Conservation (phyloP, 2,888 invertebrate genomes). For the Thymelicus sylvestris region DNA sequence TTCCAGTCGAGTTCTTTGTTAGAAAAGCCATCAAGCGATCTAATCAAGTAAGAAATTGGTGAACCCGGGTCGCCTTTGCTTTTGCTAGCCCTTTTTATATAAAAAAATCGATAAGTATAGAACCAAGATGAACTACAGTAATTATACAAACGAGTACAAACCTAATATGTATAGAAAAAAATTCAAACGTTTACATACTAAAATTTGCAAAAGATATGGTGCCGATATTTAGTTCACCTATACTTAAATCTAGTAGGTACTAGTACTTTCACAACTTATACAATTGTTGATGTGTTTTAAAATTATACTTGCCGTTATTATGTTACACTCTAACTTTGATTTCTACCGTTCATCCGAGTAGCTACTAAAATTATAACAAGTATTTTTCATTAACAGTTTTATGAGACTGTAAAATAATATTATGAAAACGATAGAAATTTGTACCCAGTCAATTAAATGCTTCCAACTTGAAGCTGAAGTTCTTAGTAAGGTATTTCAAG, state of each 20-base stretch:
- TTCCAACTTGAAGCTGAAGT: background rate
- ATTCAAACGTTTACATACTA: background rate
- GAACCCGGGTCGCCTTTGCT: conserved; percentile 53
- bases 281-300: no score
- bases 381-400: background rate
- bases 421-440: background rate
- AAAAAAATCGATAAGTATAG: background rate
- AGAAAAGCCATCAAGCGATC: conserved; percentile 75
- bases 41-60: conserved; percentile 83
- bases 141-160: no score
- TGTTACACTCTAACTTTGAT: no score
- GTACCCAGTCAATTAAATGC: background rate
- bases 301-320: no score
- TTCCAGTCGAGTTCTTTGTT: conserved; percentile 64
- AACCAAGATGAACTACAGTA: background rate
- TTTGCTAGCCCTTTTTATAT: conserved; percentile 13
- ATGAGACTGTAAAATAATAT: background rate
- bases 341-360: background rate
- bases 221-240: no score
- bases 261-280: no score
- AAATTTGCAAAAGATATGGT: no score
- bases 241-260: no score
- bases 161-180: no score
- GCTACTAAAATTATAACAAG: background rate
- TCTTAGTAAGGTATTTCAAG: conserved; percentile 4